These are phyloP conservation scores for Hartigia nigra DNA, from an alignment of 2,888 invertebrate species.

Conservation along the genomic window DNA sequence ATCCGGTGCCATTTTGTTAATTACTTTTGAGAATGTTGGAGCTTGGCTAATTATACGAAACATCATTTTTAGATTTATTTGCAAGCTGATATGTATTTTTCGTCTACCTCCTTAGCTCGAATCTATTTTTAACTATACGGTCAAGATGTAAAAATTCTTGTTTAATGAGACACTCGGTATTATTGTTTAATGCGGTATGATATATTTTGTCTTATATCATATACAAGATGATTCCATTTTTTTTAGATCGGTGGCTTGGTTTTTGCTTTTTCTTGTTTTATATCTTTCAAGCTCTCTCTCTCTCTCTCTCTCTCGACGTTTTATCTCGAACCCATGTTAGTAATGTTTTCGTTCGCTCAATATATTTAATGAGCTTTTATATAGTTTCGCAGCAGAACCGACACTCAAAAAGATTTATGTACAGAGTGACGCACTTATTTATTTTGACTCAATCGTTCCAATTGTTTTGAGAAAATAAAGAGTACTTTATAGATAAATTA, in stretches of 20 bases:
- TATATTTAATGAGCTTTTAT: not conserved
- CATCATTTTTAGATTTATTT: not conserved
- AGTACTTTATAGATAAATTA: not conserved
- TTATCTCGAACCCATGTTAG: not conserved
- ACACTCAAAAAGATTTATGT: not conserved
- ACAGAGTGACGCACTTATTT: not conserved
- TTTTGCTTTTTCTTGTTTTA: not conserved
- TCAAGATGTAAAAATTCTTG: not conserved
- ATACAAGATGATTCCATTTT: not conserved
- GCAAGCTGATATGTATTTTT: not conserved
- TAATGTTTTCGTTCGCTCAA: not conserved
- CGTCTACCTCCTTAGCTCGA: not conserved
- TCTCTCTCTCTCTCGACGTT: not conserved
- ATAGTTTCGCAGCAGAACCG: not conserved
- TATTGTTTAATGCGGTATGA: not conserved
- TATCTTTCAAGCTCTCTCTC: not conserved
- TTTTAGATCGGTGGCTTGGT: not conserved
- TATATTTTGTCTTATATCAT: not conserved
- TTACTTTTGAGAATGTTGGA: not conserved
- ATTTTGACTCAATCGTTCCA: not conserved
- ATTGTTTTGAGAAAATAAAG: not conserved
- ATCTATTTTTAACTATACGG: not conserved
- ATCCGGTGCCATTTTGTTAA: slow-evolving; percentile 1
- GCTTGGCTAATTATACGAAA: not conserved
- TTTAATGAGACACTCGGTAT: not conserved